Evolutionary conservation across 30 jellyfish, hydroid and myxozoan genomes (phyloP).

Genomic region (Aurelia sp.): DNA sequence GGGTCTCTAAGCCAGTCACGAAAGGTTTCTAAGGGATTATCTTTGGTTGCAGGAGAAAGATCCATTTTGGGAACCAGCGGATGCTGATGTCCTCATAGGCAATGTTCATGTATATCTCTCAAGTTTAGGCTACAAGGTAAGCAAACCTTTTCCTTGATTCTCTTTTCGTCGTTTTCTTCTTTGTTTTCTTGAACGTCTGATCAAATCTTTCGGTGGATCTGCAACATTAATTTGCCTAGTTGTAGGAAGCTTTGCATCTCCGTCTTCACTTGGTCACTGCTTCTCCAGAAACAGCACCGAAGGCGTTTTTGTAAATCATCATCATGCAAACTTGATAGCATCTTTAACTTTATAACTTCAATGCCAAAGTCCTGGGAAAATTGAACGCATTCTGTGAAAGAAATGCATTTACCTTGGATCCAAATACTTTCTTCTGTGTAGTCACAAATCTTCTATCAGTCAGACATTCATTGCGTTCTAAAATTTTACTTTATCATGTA

Average conservation of each 20-base stretch:
- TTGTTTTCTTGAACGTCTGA: not conserved
- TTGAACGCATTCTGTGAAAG: not conserved
- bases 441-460: too few species aligned
- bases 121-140: conserved; percentile 92
- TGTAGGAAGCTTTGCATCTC: too few species aligned
- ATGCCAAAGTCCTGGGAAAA: too few species aligned
- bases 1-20: not conserved
- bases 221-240: too few species aligned
- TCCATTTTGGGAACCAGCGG: conserved; percentile 98
- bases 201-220: too few species aligned
- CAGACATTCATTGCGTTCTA: too few species aligned
- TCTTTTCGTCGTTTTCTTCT: not conserved
- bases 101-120: conserved; percentile 88
- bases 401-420: not conserved
- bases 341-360: too few species aligned
- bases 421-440: not conserved
- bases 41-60: conserved; percentile 74
- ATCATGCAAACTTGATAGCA: too few species aligned
- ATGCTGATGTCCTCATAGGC: conserved; percentile 91
- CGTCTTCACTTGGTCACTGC: too few species aligned
- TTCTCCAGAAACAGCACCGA: too few species aligned
- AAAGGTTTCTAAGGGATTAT: not conserved
- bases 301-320: too few species aligned
- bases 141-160: not conserved
- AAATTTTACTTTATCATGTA: too few species aligned